Percentiles rank a stretch among this genome's conserved stretches.
phyloP scores from a whole-genome alignment of 2,888 invertebrate genomes.

The Temnothorax unifasciatus region DNA sequence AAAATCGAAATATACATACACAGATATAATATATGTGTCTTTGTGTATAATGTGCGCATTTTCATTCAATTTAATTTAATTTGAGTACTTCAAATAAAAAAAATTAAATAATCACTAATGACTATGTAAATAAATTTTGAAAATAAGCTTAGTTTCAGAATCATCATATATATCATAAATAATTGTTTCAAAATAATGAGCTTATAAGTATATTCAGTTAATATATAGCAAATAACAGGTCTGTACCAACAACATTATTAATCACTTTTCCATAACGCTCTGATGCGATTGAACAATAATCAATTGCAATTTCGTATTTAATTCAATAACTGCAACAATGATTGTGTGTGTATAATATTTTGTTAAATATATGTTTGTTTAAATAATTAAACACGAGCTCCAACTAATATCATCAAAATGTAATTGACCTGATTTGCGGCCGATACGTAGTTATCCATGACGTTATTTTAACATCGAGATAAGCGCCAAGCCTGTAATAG shows the following conservation, averaged over 20 bases:
- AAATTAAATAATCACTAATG: neutral
- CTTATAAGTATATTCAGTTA: slow-evolving; percentile 8
- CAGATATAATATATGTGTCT: too few relatives aligned
- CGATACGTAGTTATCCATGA: slow-evolving; percentile 8
- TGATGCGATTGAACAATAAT: slow-evolving; percentile 23
- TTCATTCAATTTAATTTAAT: neutral
- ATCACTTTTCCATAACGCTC: slow-evolving; percentile 15
- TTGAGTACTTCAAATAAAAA: neutral
- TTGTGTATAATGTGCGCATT: neutral
- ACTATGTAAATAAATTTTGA: too few relatives aligned
- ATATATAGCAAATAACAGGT: neutral
- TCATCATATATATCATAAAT: neutral
- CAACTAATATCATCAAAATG: slow-evolving; percentile 40
- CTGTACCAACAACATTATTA: neutral
- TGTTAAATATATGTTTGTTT: neutral
- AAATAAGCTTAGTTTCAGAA: neutral
- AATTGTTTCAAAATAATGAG: slow-evolving; percentile 16
- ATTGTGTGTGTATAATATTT: neutral
- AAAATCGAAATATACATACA: neutral
- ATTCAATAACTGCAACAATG: slow-evolving; percentile 24
- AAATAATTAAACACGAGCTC: slow-evolving; percentile 36
- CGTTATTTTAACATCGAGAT: slow-evolving; percentile 1
- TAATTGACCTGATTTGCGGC: slow-evolving; percentile 24
- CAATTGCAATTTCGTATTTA: slow-evolving; percentile 35
- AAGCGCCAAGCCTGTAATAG: neutral